Evolutionary conservation across 2,888 invertebrate genomes (phyloP), one percentile per base, ranked within the genome.

Genomic region (Amphipyra tragopoginis): DNA sequence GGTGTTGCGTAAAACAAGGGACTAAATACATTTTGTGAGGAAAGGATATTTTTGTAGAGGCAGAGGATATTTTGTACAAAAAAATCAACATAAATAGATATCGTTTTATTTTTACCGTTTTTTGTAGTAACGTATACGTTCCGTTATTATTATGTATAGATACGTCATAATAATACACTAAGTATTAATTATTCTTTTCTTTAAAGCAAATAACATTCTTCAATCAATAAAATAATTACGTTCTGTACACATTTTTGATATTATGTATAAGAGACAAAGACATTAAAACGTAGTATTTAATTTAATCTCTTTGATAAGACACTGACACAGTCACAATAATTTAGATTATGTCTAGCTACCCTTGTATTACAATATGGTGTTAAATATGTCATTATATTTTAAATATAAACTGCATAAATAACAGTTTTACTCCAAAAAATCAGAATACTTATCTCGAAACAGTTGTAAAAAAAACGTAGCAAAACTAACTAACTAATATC

Each of bases 401-500:
- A 29, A 47, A 72, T 59, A 44, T 48, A 52, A 59, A 45, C 10
- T 55, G 63, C 50, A 50, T 42, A 54, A 50, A 50, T 55, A 53
- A 54, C 36, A 63, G 48, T 47, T 52, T 74, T 53, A 55, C 54
- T 63, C 56, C 65, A 74, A 65, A 77, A 73, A 53, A 11, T 58
- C n/a, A 58, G 47, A 53, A 63, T 70, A 77, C 50, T 55, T 50
- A 64, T 64, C 40, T 70, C 64, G 44, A 75, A 75, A 78, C 29
- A 59, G 48, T 65, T 63, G 70, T 79, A 72, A 72, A 72, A 63
- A 55, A 62, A 64, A 64, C 43, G 60, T 71, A 78, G 59, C 71
- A 79, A 76, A 68, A 75, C 53, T n/a, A n/a, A n/a, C n/a, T 78
- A 68, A 67, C 52, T 76, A 60, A 56, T 72, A 71, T 52, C 49